Base-by-base conservation (phyloP, 2,113 vertebrate species). In the Opisthocomus hoazin region DNA sequence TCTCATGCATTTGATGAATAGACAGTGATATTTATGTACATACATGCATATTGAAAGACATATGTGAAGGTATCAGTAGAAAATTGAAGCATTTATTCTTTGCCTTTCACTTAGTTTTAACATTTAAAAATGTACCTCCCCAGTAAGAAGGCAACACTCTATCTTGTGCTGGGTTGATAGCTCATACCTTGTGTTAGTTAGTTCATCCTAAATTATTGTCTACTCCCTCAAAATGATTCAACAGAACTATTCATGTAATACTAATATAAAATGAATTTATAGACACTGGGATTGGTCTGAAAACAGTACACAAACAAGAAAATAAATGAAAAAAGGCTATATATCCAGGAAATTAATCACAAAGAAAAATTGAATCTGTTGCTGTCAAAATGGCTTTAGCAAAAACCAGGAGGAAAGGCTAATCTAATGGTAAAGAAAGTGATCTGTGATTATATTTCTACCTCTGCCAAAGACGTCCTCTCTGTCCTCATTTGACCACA, bases 361-460 rank as follows among this genome's bases (percentile, higher is more conserved):
- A 69, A 90, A 51, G 63, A 85, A 45, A 85, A 90, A 92, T 7
- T 79, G 75, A 85, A 66, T 76, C 88, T 69, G n/a, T 73, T 80
- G 12, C 39, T 83, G 61, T 73, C 75, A 87, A 89, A 80, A 22
- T 18, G 8, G 15, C 61, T 94, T 80, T 89, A 89, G 37, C 29
- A 84, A 91, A 94, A 96, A 63, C 76, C 86, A 74, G 76, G 29
- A 96, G 80, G 53, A 94, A 90, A 92, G 68, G 63, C 50, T 94
- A 86, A 89, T 74, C 76, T 73, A 92, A 95, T 92, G 65, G 27
- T 90, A 64, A 85, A 90, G 76, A 79, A 78, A 41, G 36, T 77
- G 58, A 84, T 63, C 26, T 58, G 70, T 85, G 53, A 90, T 92
- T 95, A 50, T 64, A 76, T 83, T 92, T 85, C 83, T 88, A 15